phyloP scores from a whole-genome alignment of 2,888 invertebrate species.

The Clanis bilineata region DNA sequence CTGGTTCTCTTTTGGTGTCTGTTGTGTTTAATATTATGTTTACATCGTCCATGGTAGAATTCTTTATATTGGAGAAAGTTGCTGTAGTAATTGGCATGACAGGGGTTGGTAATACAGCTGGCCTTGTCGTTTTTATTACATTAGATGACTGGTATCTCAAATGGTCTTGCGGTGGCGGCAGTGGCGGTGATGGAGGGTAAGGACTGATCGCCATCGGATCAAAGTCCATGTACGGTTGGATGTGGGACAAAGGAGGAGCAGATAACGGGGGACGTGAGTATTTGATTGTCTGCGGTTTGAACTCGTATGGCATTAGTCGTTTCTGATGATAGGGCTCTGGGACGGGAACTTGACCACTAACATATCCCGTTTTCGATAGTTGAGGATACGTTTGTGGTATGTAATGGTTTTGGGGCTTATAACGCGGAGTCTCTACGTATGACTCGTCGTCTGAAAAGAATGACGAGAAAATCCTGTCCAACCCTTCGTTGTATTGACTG shows the following conservation, averaged over 20 bases:
- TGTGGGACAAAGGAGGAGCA: constrained; percentile 43
- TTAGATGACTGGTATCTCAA: constrained; percentile 50
- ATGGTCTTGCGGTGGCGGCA: constrained; percentile 36
- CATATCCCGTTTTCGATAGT: constrained; percentile 54
- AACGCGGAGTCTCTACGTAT: constrained; percentile 42
- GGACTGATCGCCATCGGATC: constrained; percentile 33
- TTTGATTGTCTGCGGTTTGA: constrained; percentile 52
- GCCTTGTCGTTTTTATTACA: constrained; percentile 56
- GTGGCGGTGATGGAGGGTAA: constrained; percentile 21
- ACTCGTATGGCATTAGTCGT: constrained; percentile 50
- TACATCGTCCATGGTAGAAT: constrained; percentile 29
- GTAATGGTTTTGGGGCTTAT: constrained; percentile 44
- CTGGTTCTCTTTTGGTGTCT: constrained; percentile 50
- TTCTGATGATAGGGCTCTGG: constrained; percentile 54
- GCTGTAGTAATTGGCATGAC: constrained; percentile 23
- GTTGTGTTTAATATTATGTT: constrained; percentile 36
- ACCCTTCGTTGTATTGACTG: constrained; percentile 45
- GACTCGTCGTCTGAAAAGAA: constrained; percentile 65
- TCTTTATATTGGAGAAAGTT: neutral
- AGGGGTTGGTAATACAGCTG: constrained; percentile 62
- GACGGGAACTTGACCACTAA: constrained; percentile 24
- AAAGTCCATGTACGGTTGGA: constrained; percentile 28
- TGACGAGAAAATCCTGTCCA: constrained; percentile 69
- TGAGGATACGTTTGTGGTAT: constrained; percentile 41
- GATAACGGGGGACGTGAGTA: constrained; percentile 51